These are phyloP conservation scores for Pseudorhiza aurosa DNA, from an alignment of 30 jellyfish, hydroid and myxozoan genomes.

Conservation along the genomic window DNA sequence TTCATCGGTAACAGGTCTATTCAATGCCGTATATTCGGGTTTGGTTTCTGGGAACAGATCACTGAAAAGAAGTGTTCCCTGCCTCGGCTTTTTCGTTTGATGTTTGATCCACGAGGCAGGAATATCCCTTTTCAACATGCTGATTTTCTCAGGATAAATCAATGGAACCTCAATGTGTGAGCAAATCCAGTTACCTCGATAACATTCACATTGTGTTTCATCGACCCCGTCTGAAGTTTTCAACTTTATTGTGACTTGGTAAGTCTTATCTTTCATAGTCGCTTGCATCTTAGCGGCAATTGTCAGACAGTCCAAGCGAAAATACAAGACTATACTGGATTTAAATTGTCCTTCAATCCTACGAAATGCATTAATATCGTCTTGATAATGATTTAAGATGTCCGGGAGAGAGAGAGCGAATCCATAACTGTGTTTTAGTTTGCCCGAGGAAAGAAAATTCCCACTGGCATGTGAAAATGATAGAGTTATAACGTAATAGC, in stretches of 20 bases:
- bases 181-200: conserved; percentile 54
- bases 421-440: conserved; percentile 6
- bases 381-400: conserved; percentile 38
- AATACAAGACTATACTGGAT: conserved; percentile 38
- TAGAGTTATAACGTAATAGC: conserved; percentile 3
- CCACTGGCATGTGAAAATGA: conserved; percentile 16
- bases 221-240: conserved; percentile 24
- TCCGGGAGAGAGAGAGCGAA: conserved; percentile 41
- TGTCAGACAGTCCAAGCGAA: conserved; percentile 27
- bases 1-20: conserved; percentile 26
- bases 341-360: conserved; percentile 20
- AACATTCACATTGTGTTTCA: conserved; percentile 45
- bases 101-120: conserved; percentile 51
- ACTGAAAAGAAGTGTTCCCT: conserved; percentile 20
- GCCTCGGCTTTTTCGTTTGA: conserved; percentile 36
- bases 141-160: conserved; percentile 39
- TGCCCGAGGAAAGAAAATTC: conserved; percentile 18
- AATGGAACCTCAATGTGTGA: conserved; percentile 42
- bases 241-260: conserved; percentile 28
- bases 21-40: conserved; percentile 46
- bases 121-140: conserved; percentile 30
- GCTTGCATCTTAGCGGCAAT: conserved; percentile 34
- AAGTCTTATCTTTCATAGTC: conserved; percentile 43
- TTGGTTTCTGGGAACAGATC: conserved; percentile 39
- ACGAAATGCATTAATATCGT: conserved; percentile 32